Conservation (phyloP, 1,140 invertebrate genomes). For the Drosophila parvula region DNA sequence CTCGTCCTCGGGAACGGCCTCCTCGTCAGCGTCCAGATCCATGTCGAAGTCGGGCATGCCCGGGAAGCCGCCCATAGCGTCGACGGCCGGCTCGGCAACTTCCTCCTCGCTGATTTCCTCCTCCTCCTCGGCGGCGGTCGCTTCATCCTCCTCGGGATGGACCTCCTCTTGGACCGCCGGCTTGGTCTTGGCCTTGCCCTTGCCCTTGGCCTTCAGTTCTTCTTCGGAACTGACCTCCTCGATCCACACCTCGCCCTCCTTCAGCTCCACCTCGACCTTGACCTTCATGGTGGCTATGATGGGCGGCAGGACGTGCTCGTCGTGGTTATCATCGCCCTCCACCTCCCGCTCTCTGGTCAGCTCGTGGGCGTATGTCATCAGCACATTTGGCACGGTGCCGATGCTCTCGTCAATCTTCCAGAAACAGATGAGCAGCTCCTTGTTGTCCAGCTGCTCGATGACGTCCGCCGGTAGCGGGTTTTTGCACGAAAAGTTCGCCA, state of each 20-base stretch:
- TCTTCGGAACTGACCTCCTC: constrained; percentile 72
- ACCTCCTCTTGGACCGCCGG: constrained; percentile 39
- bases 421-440: constrained; percentile 75
- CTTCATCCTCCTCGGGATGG: constrained; percentile 35
- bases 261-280: constrained; percentile 68
- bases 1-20: constrained; percentile 51
- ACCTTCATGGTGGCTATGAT: constrained; percentile 63
- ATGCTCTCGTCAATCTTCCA: constrained; percentile 78
- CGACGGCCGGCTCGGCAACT: constrained; percentile 1
- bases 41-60: constrained; percentile 47
- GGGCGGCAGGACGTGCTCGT: constrained; percentile 55
- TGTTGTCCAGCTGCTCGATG: constrained; percentile 72
- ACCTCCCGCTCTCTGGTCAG: constrained; percentile 58
- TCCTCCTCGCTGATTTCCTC: constrained; percentile 68
- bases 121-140: constrained; percentile 39
- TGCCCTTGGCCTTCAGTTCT: constrained; percentile 29
- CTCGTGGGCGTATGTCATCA: constrained; percentile 68
- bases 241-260: constrained; percentile 62
- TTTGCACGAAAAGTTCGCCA: constrained; percentile 65
- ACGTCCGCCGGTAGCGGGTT: constrained; percentile 72
- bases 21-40: constrained; percentile 46
- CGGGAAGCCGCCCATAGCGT: constrained; percentile 12
- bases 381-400: constrained; percentile 63
- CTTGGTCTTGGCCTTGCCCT: constrained; percentile 38
- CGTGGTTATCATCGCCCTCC: constrained; percentile 52